A percentile compares a stretch with the other conserved stretches of the same genome.
These are phyloP conservation scores for Stratiomys singularior DNA, from an alignment of 2,888 invertebrate genomes.

Conservation along the genomic window DNA sequence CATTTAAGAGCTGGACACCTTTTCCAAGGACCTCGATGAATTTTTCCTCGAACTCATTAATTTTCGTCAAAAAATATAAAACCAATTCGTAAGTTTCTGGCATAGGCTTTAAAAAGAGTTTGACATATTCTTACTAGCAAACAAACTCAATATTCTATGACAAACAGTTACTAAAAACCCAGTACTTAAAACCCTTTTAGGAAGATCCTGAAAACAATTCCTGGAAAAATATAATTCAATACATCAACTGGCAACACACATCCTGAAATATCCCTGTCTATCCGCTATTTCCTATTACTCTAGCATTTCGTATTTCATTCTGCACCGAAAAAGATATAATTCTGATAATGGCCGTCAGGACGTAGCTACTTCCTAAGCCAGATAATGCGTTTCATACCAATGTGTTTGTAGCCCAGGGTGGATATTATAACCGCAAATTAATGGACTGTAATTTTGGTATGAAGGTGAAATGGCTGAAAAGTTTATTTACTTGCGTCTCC, in stretches of 20 bases:
- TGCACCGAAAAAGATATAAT: conserved; percentile 35
- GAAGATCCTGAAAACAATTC: background rate
- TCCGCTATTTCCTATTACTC: background rate
- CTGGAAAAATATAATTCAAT: background rate
- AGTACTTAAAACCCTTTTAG: too few relatives aligned
- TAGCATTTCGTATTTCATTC: conserved; percentile 1
- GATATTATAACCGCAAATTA: conserved; percentile 46
- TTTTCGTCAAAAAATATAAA: too few relatives aligned
- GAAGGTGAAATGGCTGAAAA: conserved; percentile 42
- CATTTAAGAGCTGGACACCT: too few relatives aligned
- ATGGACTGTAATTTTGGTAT: conserved; percentile 47
- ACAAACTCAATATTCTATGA: too few relatives aligned
- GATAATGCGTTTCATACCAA: conserved; percentile 40
- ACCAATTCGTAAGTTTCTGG: too few relatives aligned
- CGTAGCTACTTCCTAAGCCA: conserved; percentile 26
- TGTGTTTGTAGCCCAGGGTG: background rate
- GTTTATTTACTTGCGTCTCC: background rate
- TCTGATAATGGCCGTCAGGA: conserved; percentile 45
- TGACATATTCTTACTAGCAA: too few relatives aligned
- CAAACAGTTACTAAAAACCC: too few relatives aligned
- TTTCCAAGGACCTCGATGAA: too few relatives aligned
- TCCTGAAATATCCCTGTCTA: background rate
- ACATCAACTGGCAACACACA: background rate
- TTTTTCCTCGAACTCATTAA: too few relatives aligned
- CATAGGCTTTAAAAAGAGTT: too few relatives aligned